Base-by-base conservation (phyloP, 2,888 invertebrate species). In the Drosophila bunnanda region DNA sequence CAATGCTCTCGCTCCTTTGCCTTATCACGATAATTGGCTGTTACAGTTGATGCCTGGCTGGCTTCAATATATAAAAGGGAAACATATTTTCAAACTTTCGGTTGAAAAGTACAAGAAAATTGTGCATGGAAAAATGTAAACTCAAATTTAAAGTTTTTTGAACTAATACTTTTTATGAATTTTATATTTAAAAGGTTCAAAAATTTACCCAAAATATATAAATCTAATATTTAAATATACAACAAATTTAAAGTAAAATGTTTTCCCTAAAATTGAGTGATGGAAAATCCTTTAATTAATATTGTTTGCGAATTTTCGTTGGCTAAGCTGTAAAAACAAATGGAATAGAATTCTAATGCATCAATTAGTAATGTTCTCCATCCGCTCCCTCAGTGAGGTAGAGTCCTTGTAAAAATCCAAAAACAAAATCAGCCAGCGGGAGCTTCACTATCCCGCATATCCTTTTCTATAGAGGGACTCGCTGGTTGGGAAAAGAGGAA, bases 21-120 rank as follows among this genome's bases (percentile, higher is more conserved):
- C 70, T 60, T 50, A 46, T 71, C 61, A 53, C 28, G 34, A 73
- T 81, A 86, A 81, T 86, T 86, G 86, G 83, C 83, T 86, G 77
- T 66, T 80, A 73, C 78, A 76, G 68, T 78, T 76, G 78, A 80
- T 77, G 72, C 83, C 62, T 28, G 61, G 39, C 53, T 52, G 66
- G 52, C 65, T 71, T 57, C 48, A 36, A n/a, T 41, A 13, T 25
- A 22, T 30, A 28, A 68, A 50, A 34, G 15, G 15, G 62, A 62
- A 38, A 39, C 44, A 66, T 66, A 66, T 54, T 67, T 17, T 8
- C 17, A 22, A 46, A 38, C 30, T 46, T 17, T 22, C 10, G 20
- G 30, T 22, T 30, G 10, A 20, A 65, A 9, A 6, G 2, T 12
- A 8, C 17, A 25, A n/a, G 32, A 13, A 38, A n/a, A 39, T 1